Evolutionary conservation across 2,113 vertebrate genomes (phyloP).

Genomic region (Galbula dea): DNA sequence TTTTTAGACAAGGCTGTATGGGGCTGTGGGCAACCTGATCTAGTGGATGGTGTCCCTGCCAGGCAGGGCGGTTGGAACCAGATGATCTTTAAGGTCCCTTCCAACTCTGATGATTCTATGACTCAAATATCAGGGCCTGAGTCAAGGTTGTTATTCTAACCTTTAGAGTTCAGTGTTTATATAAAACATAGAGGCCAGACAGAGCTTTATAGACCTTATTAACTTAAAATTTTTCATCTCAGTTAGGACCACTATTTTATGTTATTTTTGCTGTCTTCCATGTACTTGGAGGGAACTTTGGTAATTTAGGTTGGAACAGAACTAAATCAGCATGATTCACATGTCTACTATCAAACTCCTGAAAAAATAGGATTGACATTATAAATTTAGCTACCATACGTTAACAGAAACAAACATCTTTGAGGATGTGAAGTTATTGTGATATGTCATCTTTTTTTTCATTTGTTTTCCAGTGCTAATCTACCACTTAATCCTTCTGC

Average conservation of each 20-base stretch:
- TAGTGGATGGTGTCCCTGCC: too few species aligned
- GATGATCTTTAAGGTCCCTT: too few species aligned
- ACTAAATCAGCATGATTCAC: neutral
- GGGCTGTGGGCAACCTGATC: too few species aligned
- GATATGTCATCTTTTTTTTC: neutral
- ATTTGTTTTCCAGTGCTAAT: neutral
- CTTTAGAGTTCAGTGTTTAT: constrained; percentile 18
- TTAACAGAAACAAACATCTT: neutral
- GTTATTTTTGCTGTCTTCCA: neutral
- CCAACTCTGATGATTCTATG: too few species aligned
- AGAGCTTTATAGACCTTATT: neutral
- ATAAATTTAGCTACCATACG: neutral
- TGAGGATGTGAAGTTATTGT: neutral
- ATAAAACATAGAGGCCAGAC: neutral
- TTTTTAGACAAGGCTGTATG: too few species aligned
- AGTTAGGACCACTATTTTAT: neutral
- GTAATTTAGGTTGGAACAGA: neutral
- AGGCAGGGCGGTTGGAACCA: too few species aligned
- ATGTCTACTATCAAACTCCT: neutral
- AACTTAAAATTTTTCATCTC: neutral
- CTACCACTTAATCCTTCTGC: neutral
- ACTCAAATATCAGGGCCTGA: neutral
- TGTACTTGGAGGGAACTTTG: neutral
- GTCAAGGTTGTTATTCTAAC: constrained; percentile 9
- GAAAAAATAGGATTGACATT: neutral